These are phyloP conservation scores for Thamnaconus septentrionalis DNA, from an alignment of 2,113 vertebrate species.

Conservation along the genomic window DNA sequence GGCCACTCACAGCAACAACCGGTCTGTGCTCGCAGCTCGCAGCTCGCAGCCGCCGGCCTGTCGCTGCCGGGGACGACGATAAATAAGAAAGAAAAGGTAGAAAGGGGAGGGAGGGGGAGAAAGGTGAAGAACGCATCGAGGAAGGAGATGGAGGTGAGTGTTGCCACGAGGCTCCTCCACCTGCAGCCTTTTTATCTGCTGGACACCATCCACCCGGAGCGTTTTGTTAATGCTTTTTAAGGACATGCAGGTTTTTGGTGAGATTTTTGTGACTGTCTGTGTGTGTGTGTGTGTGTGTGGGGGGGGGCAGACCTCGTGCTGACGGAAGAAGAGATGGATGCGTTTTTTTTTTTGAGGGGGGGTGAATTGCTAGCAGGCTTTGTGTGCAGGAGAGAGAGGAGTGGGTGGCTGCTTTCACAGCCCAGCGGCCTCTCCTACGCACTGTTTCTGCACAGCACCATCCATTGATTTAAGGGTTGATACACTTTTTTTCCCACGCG, in stretches of 20 bases:
- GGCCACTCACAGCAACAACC: slow-evolving; percentile 72
- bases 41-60: slow-evolving; percentile 34
- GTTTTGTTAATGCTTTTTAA: slow-evolving; percentile 27
- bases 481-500: slow-evolving; percentile 45
- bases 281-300: too few species aligned
- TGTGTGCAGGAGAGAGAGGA: slow-evolving; percentile 83
- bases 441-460: slow-evolving; percentile 51
- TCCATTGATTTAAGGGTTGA: slow-evolving; percentile 51
- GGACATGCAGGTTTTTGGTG: background rate
- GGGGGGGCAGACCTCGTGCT: slow-evolving; percentile 21
- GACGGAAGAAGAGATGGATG: slow-evolving; percentile 60
- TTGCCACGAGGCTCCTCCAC: slow-evolving; percentile 34
- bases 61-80: slow-evolving; percentile 36
- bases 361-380: slow-evolving; percentile 76
- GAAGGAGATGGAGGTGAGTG: slow-evolving; percentile 59
- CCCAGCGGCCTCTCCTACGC: slow-evolving; percentile 52
- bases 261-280: too few species aligned
- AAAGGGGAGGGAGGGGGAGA: too few species aligned
- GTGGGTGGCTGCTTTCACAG: slow-evolving; percentile 84
- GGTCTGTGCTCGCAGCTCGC: slow-evolving; percentile 61
- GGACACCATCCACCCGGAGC: background rate
- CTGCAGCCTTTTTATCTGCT: slow-evolving; percentile 30
- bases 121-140: too few species aligned
- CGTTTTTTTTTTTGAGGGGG: slow-evolving; percentile 43
- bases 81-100: too few species aligned